Conservation (phyloP, 1,140 invertebrate species). For the Calliphora vicina region DNA sequence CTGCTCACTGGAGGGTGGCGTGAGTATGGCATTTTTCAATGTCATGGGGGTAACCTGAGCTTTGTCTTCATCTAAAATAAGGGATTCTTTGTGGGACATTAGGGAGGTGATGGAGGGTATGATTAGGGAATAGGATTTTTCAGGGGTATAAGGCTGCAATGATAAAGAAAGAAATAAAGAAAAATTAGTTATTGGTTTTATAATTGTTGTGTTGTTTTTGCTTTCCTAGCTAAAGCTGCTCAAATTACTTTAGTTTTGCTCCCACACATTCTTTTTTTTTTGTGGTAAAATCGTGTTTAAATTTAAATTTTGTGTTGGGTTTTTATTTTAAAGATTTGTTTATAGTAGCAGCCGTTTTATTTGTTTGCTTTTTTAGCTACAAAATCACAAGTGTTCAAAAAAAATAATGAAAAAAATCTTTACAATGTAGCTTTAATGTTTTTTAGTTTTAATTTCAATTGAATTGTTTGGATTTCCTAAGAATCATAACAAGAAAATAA, state of each 20-base stretch:
- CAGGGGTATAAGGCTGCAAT: constrained; percentile 54
- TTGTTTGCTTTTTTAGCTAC: too few relatives aligned
- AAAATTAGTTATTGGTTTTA: background rate
- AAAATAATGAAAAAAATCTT: too few relatives aligned
- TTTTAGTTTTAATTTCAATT: background rate
- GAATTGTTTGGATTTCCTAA: background rate
- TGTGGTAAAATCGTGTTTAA: too few relatives aligned
- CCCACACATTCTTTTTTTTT: too few relatives aligned
- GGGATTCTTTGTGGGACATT: background rate
- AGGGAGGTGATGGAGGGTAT: background rate
- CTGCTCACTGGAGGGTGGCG: constrained; percentile 58
- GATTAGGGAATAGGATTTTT: constrained; percentile 46
- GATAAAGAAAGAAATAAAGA: constrained; percentile 4
- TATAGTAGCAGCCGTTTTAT: too few relatives aligned
- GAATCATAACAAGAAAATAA: background rate
- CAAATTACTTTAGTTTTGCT: too few relatives aligned
- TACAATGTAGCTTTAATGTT: background rate
- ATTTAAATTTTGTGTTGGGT: too few relatives aligned
- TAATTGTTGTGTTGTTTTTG: too few relatives aligned
- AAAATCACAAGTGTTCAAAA: background rate
- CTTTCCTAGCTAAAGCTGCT: too few relatives aligned
- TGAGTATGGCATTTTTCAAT: constrained; percentile 48
- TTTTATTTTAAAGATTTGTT: too few relatives aligned
- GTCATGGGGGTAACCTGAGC: constrained; percentile 47
- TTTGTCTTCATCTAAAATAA: constrained; percentile 18